Evolutionary conservation across 2,888 invertebrate genomes (phyloP), one percentile per base, ranked within the genome.

Genomic region (Drosophila diplacantha): DNA sequence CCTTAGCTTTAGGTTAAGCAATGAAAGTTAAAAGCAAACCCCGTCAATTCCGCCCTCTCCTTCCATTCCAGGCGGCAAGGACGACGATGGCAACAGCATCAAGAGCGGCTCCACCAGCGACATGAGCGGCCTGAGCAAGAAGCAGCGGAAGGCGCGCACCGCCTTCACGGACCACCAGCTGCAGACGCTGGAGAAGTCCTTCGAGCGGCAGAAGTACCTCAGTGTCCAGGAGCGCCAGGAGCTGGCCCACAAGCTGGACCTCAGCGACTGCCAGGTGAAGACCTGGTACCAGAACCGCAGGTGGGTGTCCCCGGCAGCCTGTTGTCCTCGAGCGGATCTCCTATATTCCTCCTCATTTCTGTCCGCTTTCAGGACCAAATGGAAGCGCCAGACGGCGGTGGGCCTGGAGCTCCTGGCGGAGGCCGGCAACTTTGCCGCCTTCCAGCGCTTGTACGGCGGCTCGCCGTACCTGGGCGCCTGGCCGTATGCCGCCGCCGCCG

Each of bases 211-310:
- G 90, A 98, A 98, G 89, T 98, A 97, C 90, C 92, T 97, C 73
- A 96, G 96, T 87, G 97, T 97, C 29, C 99, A 98, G 87, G 98
- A 99, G 88, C 91, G 99, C 74, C 97, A 99, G 96, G 99, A 99
- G 89, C 90, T 99, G 83, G 99, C 99, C 0, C 95, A 97, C 62
- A 96, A 96, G 90, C 91, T 99, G 81, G 96, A 96, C 83, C 92
- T 99, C 61, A 97, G 97, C 41, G 99, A 99, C 89, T 99, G 99
- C 52, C 99, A 99, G 91, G 99, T 99, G 87, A 99, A 99, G 90
- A 99, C 99, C 83, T 99, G 99, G 99, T 99, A 99, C 89, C 98
- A 99, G 89, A 99, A 99, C 88, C 91, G 99, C 91, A 93, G 98
- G 98, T 97, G 88, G 91, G 41, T 41, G 39, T 20, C 38, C 18